Conservation (phyloP, 2,797 vertebrate genomes). For the Anableps anableps region DNA sequence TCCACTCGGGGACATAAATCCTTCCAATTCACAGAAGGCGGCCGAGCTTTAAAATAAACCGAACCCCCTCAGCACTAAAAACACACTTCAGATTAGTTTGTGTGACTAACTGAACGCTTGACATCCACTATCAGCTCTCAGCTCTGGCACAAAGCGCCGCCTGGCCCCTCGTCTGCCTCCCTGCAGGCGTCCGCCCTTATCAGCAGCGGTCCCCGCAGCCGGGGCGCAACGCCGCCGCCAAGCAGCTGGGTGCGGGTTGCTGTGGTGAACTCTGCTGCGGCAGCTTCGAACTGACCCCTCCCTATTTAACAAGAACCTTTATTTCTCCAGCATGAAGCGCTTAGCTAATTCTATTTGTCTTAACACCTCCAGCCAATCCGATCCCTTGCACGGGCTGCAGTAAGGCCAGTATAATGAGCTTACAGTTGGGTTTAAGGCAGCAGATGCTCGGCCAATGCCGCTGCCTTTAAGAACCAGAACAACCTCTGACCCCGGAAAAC, state of each 20-base stretch:
- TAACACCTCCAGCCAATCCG: not conserved
- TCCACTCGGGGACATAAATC: slow-evolving; percentile 10
- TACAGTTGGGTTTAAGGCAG: not conserved
- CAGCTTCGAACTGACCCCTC: not conserved
- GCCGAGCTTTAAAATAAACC: slow-evolving; percentile 2
- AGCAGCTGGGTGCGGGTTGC: no score
- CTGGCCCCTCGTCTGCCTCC: slow-evolving; percentile 3
- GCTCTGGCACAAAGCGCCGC: slow-evolving; percentile 12
- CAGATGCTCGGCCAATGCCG: slow-evolving; percentile 9
- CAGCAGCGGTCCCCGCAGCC: slow-evolving; percentile 34
- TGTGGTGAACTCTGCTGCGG: not conserved
- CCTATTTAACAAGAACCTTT: not conserved
- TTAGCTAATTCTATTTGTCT: not conserved
- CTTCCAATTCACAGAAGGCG: not conserved
- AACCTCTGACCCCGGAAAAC: not conserved
- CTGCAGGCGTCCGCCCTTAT: slow-evolving; percentile 27
- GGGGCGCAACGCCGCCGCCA: not conserved
- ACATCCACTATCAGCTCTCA: slow-evolving; percentile 36
- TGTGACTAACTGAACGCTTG: slow-evolving; percentile 2
- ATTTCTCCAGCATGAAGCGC: not conserved
- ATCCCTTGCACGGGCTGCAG: not conserved
- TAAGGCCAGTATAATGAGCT: slow-evolving; percentile 7
- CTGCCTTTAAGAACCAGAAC: not conserved
- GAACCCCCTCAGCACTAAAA: not conserved
- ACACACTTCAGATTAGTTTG: slow-evolving; percentile 3